Conservation (phyloP, 2,888 invertebrate species). For the Eucera pruinosa region DNA sequence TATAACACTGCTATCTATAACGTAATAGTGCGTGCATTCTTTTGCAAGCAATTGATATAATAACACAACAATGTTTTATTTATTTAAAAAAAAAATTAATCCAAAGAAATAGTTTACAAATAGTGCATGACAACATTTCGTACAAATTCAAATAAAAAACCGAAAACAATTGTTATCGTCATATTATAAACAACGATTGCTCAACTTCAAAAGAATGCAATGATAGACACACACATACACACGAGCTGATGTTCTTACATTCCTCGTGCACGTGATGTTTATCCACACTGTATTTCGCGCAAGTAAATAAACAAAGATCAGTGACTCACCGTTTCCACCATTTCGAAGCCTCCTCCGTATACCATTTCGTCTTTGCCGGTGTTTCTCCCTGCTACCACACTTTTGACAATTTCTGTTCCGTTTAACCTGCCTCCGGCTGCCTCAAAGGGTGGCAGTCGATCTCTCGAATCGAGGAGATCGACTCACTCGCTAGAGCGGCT, state of each 20-base stretch:
- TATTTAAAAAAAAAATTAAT: neutral
- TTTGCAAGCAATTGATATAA: neutral
- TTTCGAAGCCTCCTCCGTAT: constrained; percentile 79
- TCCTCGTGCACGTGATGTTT: neutral
- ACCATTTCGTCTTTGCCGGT: constrained; percentile 73
- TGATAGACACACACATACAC: neutral
- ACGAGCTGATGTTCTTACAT: neutral
- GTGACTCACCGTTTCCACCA: constrained; percentile 81
- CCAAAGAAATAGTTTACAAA: neutral
- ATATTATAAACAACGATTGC: neutral
- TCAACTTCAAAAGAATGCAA: constrained; percentile 7
- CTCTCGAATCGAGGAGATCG: constrained; percentile 62
- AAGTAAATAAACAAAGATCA: constrained; percentile 33
- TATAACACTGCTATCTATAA: neutral
- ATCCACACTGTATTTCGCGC: constrained; percentile 11
- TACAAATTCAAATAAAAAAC: neutral
- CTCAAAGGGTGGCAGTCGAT: constrained; percentile 44
- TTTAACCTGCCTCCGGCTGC: neutral
- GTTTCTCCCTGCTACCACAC: constrained; percentile 39
- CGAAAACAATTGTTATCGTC: neutral
- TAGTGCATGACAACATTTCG: neutral
- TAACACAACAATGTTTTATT: neutral
- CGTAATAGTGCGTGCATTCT: neutral
- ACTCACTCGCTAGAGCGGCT: constrained; percentile 36
- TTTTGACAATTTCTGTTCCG: constrained; percentile 52